These are phyloP conservation scores for Chaetops frenatus DNA, from an alignment of 2,113 vertebrate genomes.

Conservation along the genomic window DNA sequence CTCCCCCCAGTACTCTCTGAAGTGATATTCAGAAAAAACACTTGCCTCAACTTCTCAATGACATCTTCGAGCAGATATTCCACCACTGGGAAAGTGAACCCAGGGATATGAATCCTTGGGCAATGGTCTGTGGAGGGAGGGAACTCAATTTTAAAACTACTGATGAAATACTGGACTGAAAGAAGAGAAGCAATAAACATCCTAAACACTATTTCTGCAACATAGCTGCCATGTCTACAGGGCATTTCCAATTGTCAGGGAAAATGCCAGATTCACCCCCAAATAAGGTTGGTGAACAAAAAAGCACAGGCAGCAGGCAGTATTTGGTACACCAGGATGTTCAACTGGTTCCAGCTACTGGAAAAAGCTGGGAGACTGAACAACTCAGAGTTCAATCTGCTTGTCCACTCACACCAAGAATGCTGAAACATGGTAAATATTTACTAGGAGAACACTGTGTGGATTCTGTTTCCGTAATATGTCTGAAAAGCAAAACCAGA, in stretches of 20 bases:
- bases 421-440: neutral
- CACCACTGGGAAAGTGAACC: constrained; percentile 90
- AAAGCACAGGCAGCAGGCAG: neutral
- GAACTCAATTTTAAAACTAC: neutral
- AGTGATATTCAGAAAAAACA: neutral
- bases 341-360: neutral
- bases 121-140: constrained; percentile 74
- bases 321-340: neutral
- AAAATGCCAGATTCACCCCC: neutral
- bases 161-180: neutral
- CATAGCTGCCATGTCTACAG: neutral
- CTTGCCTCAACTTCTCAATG: constrained; percentile 86
- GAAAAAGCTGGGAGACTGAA: neutral
- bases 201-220: neutral
- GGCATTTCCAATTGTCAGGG: neutral
- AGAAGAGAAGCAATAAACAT: neutral
- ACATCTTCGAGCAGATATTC: constrained; percentile 93
- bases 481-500: neutral
- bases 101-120: constrained; percentile 94
- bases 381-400: neutral
- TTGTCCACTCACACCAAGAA: neutral
- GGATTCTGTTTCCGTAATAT: neutral
- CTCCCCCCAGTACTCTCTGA: fast-evolving
- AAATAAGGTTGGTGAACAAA: neutral
- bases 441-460: neutral